Conservation (phyloP, 2,888 invertebrate genomes). For the Adineta ricciae region DNA sequence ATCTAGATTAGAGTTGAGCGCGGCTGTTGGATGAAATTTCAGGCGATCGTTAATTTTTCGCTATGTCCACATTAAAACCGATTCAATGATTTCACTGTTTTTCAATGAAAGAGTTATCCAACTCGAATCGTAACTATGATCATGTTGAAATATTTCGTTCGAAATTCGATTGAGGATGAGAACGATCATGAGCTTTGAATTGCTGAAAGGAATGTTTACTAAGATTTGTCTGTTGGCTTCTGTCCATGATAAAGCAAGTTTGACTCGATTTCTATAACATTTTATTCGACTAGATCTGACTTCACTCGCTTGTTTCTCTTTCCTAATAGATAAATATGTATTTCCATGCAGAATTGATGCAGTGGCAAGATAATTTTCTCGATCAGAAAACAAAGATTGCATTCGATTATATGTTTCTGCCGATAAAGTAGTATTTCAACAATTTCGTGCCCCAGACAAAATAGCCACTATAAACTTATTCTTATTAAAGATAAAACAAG, state of each 20-base stretch:
- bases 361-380: not conserved
- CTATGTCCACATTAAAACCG: not conserved
- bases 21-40: not conserved
- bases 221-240: not conserved
- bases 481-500: not conserved
- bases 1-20: not conserved
- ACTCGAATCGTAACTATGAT: not conserved
- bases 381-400: not conserved
- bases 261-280: not conserved
- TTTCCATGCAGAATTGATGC: not conserved
- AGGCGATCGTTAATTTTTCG: not conserved
- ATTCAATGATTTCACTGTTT: not conserved
- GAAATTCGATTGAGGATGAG: not conserved
- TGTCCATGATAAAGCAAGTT: not conserved
- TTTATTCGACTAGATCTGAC: not conserved
- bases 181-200: not conserved
- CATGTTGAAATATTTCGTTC: not conserved
- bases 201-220: not conserved
- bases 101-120: not conserved
- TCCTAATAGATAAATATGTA: not conserved
- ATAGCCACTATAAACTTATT: not conserved
- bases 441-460: not conserved
- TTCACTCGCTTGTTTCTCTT: not conserved
- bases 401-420: not conserved
- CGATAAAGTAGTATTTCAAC: not conserved